phyloP scores from a whole-genome alignment of 1,140 invertebrate species.

The Orius insidiosus region DNA sequence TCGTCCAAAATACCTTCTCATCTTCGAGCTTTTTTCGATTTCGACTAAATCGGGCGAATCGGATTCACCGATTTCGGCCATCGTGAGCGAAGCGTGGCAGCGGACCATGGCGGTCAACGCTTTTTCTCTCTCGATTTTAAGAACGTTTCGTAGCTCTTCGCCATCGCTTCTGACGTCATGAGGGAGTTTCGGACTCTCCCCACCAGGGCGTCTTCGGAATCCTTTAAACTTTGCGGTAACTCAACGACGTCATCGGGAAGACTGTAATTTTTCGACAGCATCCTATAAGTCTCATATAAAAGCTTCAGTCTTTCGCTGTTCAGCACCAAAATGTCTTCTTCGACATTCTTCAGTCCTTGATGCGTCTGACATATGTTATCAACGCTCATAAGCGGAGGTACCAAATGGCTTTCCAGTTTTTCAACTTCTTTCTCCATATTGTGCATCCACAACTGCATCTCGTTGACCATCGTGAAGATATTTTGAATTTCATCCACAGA shows the following conservation, averaged over 20 bases:
- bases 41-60: conserved; percentile 15
- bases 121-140: neutral
- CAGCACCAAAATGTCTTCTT: conserved; percentile 3
- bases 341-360: neutral
- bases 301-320: conserved; percentile 1
- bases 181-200: neutral
- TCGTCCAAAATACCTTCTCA: conserved; percentile 32
- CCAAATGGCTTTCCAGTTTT: neutral
- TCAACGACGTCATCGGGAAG: conserved; percentile 3
- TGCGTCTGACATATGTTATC: neutral
- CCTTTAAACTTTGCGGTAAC: neutral
- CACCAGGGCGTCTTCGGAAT: neutral
- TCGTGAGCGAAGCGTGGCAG: conserved; percentile 1
- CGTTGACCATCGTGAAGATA: conserved; percentile 34
- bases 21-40: conserved; percentile 37
- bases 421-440: conserved; percentile 15
- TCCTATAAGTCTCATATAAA: neutral
- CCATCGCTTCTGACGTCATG: neutral
- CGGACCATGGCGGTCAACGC: neutral
- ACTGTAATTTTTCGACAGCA: neutral
- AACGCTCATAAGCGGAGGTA: neutral
- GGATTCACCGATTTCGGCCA: conserved; percentile 2
- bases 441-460: conserved; percentile 39
- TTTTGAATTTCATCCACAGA: conserved; percentile 50
- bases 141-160: conserved; percentile 3